These are phyloP conservation scores for Ochlodes sylvanus DNA, from an alignment of 2,888 invertebrate species.

Conservation along the genomic window DNA sequence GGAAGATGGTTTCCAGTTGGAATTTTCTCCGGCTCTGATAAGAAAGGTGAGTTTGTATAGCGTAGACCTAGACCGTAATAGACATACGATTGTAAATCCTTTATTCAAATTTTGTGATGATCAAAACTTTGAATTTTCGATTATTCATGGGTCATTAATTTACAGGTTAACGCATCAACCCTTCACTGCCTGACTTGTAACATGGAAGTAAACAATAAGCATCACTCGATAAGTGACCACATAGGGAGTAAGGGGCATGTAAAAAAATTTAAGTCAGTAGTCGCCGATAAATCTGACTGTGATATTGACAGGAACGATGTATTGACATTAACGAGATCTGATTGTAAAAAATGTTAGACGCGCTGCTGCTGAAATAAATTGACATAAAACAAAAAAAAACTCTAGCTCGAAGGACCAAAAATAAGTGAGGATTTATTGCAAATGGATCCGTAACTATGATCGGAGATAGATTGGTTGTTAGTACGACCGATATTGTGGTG, in stretches of 20 bases:
- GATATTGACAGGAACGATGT: not conserved
- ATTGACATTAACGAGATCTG: not conserved
- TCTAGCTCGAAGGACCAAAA: too few species aligned
- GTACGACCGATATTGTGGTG: too few species aligned
- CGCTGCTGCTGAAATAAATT: too few species aligned
- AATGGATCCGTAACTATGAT: too few species aligned
- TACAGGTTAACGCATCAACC: slow-evolving; percentile 45
- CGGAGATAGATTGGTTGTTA: too few species aligned
- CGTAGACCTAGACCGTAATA: too few species aligned
- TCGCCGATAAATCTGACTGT: slow-evolving; percentile 31
- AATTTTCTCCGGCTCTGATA: slow-evolving; percentile 44
- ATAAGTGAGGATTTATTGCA: too few species aligned
- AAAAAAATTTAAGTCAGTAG: slow-evolving; percentile 36
- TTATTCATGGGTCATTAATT: not conserved
- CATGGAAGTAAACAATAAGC: slow-evolving; percentile 42
- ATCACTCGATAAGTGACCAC: slow-evolving; percentile 37
- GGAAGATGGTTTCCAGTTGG: slow-evolving; percentile 38
- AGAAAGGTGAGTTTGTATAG: slow-evolving; percentile 43
- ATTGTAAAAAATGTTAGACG: not conserved
- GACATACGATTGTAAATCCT: too few species aligned
- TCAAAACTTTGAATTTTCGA: too few species aligned
- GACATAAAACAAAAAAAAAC: too few species aligned
- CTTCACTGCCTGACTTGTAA: slow-evolving; percentile 52
- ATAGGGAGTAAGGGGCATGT: slow-evolving; percentile 48
- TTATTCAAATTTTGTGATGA: too few species aligned